These are phyloP conservation scores for Idaea straminata DNA, from an alignment of 2,888 invertebrate species.

Conservation along the genomic window DNA sequence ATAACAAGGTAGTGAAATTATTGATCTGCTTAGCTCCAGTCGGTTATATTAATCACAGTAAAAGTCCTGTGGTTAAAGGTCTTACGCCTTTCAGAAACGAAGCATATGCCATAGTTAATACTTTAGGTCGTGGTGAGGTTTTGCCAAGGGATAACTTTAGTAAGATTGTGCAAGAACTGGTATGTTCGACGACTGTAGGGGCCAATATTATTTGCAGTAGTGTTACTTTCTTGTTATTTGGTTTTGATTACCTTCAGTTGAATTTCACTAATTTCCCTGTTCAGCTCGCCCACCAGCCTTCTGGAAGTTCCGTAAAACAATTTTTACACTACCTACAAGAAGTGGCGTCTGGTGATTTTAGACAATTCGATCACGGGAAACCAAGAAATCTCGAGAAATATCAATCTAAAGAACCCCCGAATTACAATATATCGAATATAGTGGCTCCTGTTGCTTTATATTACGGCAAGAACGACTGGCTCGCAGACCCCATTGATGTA, in stretches of 20 bases:
- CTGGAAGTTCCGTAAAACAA: constrained; percentile 68
- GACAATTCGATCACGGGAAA: constrained; percentile 35
- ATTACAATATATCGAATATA: constrained; percentile 31
- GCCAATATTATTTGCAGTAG: constrained; percentile 24
- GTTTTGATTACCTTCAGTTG: constrained; percentile 34
- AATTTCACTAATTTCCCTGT: constrained; percentile 22
- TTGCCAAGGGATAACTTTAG: constrained; percentile 12
- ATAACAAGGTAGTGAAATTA: constrained; percentile 79
- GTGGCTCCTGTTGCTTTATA: constrained; percentile 31
- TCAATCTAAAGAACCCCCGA: constrained; percentile 24
- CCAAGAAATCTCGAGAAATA: constrained; percentile 29
- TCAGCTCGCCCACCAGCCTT: constrained; percentile 34
- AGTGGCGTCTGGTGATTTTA: constrained; percentile 31
- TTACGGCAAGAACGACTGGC: constrained; percentile 36
- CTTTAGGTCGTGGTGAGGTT: constrained; percentile 10
- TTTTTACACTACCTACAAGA: constrained; percentile 45
- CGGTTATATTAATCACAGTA: constrained; percentile 74
- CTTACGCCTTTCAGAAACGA: constrained; percentile 4
- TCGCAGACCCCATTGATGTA: constrained; percentile 29
- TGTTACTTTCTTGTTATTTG: constrained; percentile 25
- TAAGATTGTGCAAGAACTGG: constrained; percentile 6
- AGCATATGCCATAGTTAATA: neutral
- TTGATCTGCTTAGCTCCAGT: constrained; percentile 82
- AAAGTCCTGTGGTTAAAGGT: constrained; percentile 24
- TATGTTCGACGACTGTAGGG: constrained; percentile 6